Evolutionary conservation across 1,140 invertebrate species (phyloP), one percentile per base, ranked within the genome.

Genomic region (Oreohelix idahoensis): DNA sequence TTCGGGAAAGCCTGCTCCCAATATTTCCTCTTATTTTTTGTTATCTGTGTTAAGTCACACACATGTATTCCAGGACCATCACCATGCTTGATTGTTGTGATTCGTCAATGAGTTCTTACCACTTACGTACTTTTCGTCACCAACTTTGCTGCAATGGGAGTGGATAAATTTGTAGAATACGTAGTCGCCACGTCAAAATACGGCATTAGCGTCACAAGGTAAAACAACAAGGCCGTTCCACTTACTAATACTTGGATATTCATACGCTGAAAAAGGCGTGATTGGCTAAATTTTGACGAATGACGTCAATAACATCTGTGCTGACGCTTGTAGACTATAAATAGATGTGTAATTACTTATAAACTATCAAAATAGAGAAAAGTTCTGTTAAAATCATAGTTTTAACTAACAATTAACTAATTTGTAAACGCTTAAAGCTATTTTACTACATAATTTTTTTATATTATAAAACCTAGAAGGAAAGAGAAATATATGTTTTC

Each of bases 101-200:
- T 91, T 92, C 88, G 88, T 88, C 88, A 90, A 89, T 84, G 91
- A 89, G 90, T 95, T 96, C 96, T 96, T 95, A 96, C 95, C 95
- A 96, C 95, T 96, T 97, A 96, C 96, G 96, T 96, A 96, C 96
- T 96, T 95, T 95, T 96, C 96, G 96, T 96, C 96, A 96, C 96
- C 95, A 95, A 96, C 94, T 96, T 96, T 96, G 95, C 95, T 95
- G 96, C 95, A 95, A 96, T 95, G 95, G 95, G 96, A 97, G 95
- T 96, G 96, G 96, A 95, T 95, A 96, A 96, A 95, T 92, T 92
- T 94, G 94, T 94, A 95, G 95, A 95, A 96, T 96, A 96, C 96
- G 96, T 97, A 96, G 96, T 95, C 96, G 96, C 96, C 96, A 97
- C 96, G 96, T 97, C 96, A 97, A 97, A 95, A 95, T 95, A 95